Conservation (phyloP, 2,797 vertebrate genomes). For the Tachyglossus aculeatus region DNA sequence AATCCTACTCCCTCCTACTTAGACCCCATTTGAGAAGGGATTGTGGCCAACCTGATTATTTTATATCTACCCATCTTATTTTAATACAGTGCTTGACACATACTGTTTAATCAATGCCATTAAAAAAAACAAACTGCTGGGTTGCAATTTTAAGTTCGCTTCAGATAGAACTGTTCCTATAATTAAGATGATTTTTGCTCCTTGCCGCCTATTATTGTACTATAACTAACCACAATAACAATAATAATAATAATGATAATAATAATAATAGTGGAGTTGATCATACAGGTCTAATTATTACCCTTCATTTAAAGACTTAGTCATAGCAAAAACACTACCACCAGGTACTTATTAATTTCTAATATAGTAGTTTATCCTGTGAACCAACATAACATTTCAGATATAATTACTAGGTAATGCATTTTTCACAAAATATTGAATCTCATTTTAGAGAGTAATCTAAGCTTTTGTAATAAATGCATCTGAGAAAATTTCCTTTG, state of each 20-base stretch:
- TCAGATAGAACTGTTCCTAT: background rate
- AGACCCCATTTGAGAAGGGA: too few species aligned
- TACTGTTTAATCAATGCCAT: too few species aligned
- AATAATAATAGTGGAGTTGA: background rate
- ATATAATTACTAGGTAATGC: constrained; percentile 3
- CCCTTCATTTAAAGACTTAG: constrained; percentile 5
- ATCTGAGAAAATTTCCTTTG: constrained; percentile 56
- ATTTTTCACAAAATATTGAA: constrained; percentile 17
- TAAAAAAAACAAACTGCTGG: too few species aligned
- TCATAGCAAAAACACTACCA: background rate
- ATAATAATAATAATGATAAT: background rate
- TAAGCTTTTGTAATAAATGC: constrained; percentile 49
- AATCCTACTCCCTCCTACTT: too few species aligned
- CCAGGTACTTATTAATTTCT: constrained; percentile 21
- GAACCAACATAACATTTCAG: constrained; percentile 48
- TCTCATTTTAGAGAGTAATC: constrained; percentile 31
- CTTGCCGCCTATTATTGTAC: constrained; percentile 25
- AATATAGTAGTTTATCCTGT: constrained; percentile 20
- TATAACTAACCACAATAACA: constrained; percentile 12
- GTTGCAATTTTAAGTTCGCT: constrained; percentile 32
- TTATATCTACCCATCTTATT: too few species aligned
- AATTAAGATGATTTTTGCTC: constrained; percentile 6
- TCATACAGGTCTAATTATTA: constrained; percentile 6
- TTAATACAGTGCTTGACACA: too few species aligned
- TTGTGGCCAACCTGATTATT: too few species aligned